Base-by-base conservation (phyloP, 2,797 vertebrate genomes). In the Eutrigla gurnardus region DNA sequence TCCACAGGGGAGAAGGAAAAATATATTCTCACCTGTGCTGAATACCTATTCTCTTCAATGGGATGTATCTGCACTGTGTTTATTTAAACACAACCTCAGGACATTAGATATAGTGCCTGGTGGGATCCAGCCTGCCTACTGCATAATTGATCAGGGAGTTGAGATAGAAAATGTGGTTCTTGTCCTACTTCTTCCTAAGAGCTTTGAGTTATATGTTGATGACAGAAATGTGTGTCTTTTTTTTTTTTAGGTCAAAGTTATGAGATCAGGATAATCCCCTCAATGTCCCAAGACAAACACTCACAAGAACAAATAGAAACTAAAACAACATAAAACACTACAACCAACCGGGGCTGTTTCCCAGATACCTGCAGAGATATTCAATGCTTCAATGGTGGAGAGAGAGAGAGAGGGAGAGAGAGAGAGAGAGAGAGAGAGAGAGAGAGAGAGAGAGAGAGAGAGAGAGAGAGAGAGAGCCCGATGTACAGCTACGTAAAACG, bases 141-240 rank as follows among this genome's bases (percentile, higher is more conserved):
- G 73, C 75, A 88, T 82, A 77, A 85, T 78, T 79, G 49, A 86
- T 85, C 15, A 58, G 59, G 46, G 15, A 75, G 63, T 61, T 54
- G 18, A 75, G 62, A 78, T 53, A 47, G 57, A 73, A 78, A 77
- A 64, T 57, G 25, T 60, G 2, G 2, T 54, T 62, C 39, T 61
- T 3, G 39, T 59, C 46, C 15, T 69, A 61, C 55, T 63, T 84
- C 18, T 73, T 32, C 43, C 46, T 42, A 15, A 53, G 18, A 70
- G 47, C 63, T 70, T 35, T 17, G 13, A 15, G 33, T 64, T 52
- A 9, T 17, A 1, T 47, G 25, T 25, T 33, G 65, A 75, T 70
- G 52, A 70, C 13, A 54, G 33, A 78, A 65, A 36, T 32, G 3
- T 68, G 39, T 32, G 9, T 36, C 4, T 9, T 2, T 45, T 57